Conservation (phyloP, 1,140 invertebrate genomes). For the Thaumatotibia leucotreta region DNA sequence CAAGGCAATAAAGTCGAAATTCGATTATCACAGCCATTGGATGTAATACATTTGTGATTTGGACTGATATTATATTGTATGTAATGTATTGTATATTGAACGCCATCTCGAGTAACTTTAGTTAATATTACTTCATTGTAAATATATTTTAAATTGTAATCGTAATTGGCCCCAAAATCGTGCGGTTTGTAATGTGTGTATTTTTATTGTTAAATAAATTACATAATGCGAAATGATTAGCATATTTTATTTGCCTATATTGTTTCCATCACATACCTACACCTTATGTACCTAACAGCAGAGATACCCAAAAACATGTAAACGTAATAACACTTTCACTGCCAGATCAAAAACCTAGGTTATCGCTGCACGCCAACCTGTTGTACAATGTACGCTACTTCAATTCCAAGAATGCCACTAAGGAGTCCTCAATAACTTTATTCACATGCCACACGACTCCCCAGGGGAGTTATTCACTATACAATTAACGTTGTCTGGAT, state of each 20-base stretch:
- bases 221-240: constrained; percentile 17
- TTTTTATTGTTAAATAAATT: constrained; percentile 39
- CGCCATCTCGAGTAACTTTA: constrained; percentile 35
- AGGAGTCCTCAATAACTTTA: no score
- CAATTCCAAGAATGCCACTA: no score
- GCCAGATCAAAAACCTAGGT: no score
- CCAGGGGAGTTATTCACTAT: no score
- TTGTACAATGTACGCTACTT: no score
- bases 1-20: constrained; percentile 1
- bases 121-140: constrained; percentile 28
- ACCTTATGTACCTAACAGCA: no score
- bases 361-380: no score
- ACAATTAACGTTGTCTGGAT: no score
- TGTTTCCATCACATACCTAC: no score
- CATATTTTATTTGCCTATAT: constrained; percentile 6
- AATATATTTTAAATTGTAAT: constrained; percentile 26
- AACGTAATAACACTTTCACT: no score
- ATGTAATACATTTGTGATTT: constrained; percentile 31
- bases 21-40: background rate
- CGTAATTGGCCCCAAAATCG: constrained; percentile 29
- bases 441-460: no score
- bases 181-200: constrained; percentile 27
- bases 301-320: no score
- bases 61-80: constrained; percentile 40
- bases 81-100: constrained; percentile 29